Evolutionary conservation across 1,140 invertebrate genomes (phyloP).

Genomic region (Wiebesia pumilae): DNA sequence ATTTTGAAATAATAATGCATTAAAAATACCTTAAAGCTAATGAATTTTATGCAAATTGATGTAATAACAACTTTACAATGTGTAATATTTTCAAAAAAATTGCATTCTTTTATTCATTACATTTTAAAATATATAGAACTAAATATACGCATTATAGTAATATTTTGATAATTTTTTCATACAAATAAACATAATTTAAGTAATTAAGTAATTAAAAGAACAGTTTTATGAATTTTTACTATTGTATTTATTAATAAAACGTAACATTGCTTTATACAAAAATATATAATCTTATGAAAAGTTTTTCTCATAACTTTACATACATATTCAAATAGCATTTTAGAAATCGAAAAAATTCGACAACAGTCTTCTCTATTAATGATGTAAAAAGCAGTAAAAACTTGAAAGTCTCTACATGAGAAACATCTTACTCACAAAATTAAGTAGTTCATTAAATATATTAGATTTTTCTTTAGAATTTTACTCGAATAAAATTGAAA

Average conservation of each 20-base stretch:
- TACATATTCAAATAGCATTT: not conserved
- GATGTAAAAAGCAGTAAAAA: conserved; percentile 13
- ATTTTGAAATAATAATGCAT: too few relatives aligned
- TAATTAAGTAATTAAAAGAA: not conserved
- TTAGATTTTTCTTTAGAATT: not conserved
- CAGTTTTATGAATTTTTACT: too few relatives aligned
- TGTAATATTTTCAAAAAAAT: too few relatives aligned
- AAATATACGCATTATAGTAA: too few relatives aligned
- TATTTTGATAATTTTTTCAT: too few relatives aligned
- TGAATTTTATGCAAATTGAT: too few relatives aligned
- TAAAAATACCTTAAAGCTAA: too few relatives aligned
- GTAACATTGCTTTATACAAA: not conserved
- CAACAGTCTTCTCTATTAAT: not conserved
- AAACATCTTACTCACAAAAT: not conserved
- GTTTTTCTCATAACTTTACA: not conserved
- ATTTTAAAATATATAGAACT: too few relatives aligned
- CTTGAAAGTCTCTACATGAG: not conserved
- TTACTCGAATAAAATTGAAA: not conserved
- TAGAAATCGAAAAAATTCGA: conserved; percentile 5
- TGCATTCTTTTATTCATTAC: too few relatives aligned
- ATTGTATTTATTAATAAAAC: not conserved
- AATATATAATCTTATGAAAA: not conserved
- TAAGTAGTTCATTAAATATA: not conserved
- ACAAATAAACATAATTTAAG: not conserved
- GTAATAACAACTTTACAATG: too few relatives aligned